A percentile compares a stretch with the other conserved stretches of the same genome.
Conservation (phyloP, 2,797 vertebrate species). For the Aulostomus chinensis region DNA sequence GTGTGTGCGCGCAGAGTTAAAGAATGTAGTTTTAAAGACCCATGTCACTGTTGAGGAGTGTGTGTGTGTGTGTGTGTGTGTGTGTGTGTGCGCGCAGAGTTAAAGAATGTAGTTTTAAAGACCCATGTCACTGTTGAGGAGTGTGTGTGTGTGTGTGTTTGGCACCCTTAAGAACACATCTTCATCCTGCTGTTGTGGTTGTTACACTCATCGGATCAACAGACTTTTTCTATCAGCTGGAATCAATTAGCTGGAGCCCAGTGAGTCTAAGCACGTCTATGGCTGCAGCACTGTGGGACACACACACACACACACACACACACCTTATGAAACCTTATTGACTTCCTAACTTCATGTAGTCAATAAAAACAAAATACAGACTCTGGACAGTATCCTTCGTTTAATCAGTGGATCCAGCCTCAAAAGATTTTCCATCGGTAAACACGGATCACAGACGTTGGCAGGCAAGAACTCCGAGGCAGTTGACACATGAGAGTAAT, state of each 20-base stretch:
- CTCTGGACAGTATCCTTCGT: constrained; percentile 38
- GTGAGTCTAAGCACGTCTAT: constrained; percentile 28
- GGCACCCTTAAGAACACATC: constrained; percentile 14
- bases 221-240: constrained; percentile 36
- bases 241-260: constrained; percentile 46
- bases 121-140: not conserved
- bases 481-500: constrained; percentile 50
- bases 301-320: constrained; percentile 32
- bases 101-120: not conserved
- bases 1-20: no score
- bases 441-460: constrained; percentile 72
- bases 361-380: constrained; percentile 46
- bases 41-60: no score
- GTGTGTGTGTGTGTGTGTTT: constrained; percentile 1
- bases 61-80: no score
- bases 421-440: constrained; percentile 49
- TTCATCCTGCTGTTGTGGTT: constrained; percentile 17
- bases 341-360: constrained; percentile 9
- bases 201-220: constrained; percentile 21
- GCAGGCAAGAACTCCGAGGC: constrained; percentile 79
- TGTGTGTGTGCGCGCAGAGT: not conserved
- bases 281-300: constrained; percentile 9
- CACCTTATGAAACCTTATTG: constrained; percentile 31
- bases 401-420: constrained; percentile 62
- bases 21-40: no score